phyloP scores from a whole-genome alignment of 2,888 invertebrate genomes.

The Osmoderma eremita region DNA sequence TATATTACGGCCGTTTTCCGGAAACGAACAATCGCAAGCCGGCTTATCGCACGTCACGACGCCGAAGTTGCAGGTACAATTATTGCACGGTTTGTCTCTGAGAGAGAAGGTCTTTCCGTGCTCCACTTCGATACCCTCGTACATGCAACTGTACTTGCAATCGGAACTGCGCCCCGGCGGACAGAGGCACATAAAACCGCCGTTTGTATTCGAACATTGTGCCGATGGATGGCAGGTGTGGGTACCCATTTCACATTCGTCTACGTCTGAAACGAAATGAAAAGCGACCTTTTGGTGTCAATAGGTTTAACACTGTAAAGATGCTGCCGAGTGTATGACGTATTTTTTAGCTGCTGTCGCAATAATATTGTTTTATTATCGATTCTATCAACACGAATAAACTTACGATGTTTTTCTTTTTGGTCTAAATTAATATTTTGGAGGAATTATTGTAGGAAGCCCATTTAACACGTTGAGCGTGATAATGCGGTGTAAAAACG shows the following conservation, averaged over 20 bases:
- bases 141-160: constrained; percentile 80
- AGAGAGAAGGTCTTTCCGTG: constrained; percentile 69
- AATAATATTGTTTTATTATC: too few species aligned
- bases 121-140: constrained; percentile 72
- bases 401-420: too few species aligned
- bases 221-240: constrained; percentile 85
- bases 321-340: too few species aligned
- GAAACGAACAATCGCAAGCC: constrained; percentile 73
- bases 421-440: too few species aligned
- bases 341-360: too few species aligned
- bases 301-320: neutral
- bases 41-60: constrained; percentile 76
- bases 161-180: constrained; percentile 64
- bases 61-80: constrained; percentile 68
- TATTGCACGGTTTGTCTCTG: constrained; percentile 62
- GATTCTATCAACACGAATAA: too few species aligned
- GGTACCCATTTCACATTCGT: constrained; percentile 81
- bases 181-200: constrained; percentile 83
- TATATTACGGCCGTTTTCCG: constrained; percentile 66
- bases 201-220: constrained; percentile 81
- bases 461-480: too few species aligned
- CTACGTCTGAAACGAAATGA: constrained; percentile 71
- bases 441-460: too few species aligned
- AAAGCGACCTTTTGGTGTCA: neutral
- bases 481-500: too few species aligned